phyloP scores from a whole-genome alignment of 2,888 invertebrate genomes.

The Cataglyphis rosenhaueri region DNA sequence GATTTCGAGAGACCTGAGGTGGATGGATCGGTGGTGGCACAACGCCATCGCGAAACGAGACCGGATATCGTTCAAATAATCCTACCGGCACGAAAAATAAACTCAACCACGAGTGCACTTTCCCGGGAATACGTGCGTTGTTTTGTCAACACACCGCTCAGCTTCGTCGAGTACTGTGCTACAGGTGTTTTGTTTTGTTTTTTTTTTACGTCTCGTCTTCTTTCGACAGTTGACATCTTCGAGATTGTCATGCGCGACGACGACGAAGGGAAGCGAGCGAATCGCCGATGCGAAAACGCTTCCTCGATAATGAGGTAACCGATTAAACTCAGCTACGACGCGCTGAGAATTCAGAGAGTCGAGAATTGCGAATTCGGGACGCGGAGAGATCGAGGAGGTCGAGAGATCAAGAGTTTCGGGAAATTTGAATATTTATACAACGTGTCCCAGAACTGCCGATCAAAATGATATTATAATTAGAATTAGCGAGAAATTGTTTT shows the following conservation, averaged over 20 bases:
- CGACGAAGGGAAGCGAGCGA: background rate
- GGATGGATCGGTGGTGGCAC: background rate
- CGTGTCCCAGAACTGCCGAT: background rate
- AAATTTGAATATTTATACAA: background rate
- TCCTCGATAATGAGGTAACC: background rate
- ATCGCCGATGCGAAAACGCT: background rate
- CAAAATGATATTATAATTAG: background rate
- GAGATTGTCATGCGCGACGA: background rate
- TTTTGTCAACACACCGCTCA: background rate
- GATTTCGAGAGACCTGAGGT: background rate
- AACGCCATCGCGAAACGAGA: background rate
- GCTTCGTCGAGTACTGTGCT: background rate
- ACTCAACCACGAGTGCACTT: background rate
- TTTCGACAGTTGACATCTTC: background rate
- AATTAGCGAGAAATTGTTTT: background rate
- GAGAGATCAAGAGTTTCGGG: background rate
- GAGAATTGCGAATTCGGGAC: background rate
- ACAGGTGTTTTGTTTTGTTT: slow-evolving; percentile 15
- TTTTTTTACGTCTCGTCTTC: background rate
- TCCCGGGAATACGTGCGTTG: slow-evolving; percentile 20
- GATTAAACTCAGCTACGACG: background rate
- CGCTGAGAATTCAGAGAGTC: background rate
- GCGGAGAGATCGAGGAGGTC: background rate
- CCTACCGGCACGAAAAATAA: slow-evolving; percentile 8
- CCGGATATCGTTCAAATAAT: slow-evolving; percentile 10